Base-by-base conservation (phyloP, 2,113 vertebrate species). In the Gadus macrocephalus region DNA sequence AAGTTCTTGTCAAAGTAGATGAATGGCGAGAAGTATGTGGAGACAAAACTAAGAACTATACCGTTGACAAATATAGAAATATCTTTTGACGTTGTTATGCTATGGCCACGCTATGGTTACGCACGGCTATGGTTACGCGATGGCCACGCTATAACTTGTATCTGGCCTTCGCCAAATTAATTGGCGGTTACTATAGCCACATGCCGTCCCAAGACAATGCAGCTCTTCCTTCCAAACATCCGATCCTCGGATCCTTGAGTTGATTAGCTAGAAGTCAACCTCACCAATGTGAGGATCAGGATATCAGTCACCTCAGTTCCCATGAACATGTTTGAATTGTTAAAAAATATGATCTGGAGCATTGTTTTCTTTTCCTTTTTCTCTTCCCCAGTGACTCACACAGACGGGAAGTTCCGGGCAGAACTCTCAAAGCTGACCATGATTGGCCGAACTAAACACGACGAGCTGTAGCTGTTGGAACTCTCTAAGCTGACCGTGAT, bases 351-450 rank as follows among this genome's bases (percentile, higher is more conserved):
- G 2, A 35, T 35, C 31, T 35, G 31, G 31, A 35, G 31, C 31
- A 35, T 35, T 35, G 14, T 58, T 31, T 27, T 69, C 0, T 17
- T 81, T 55, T 83, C 16, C 16, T 49, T 72, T 72, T 81, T 72
- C 80, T 75, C 73, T 72, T 65, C 78, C 75, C 4, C 67, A 98
- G 96, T 98, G 89, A 89, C 92, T 64, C 95, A 98, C 78, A 94
- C 80, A 69, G 93, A 95, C 3, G 96, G 95, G 14, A 94, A 92
- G 69, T 98, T 98, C 92, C 94, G 72, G 2, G 92, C 95, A 0
- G 93, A 97, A 64, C 94, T 98, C 20, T 95, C 95, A 79, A 98
- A 98, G 67, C 84, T 98, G 66, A 85, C 91, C 66, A 79, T 92
- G 1, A 91, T 95, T 25, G 95, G 94, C 72, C 91, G 86, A 76